phyloP scores from a whole-genome alignment of 2,797 vertebrate genomes.

The Amazona finschi region DNA sequence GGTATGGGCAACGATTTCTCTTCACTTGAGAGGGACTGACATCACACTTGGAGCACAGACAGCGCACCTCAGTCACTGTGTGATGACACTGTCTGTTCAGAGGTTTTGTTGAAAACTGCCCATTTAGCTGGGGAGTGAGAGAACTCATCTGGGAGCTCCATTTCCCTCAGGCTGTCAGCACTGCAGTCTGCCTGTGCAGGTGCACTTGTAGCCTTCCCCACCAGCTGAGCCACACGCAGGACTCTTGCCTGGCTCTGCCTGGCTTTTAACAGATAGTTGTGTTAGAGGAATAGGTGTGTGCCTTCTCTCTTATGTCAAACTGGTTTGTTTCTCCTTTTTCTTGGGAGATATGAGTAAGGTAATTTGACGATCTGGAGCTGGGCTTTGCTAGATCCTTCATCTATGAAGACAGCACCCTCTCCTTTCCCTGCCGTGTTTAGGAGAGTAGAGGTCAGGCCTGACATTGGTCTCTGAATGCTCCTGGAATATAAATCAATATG shows the following conservation, averaged over 20 bases:
- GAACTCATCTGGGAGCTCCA: not conserved
- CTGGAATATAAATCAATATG: slow-evolving; percentile 1
- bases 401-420: not conserved
- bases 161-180: not conserved
- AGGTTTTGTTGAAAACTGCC: not conserved
- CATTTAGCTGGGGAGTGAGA: not conserved
- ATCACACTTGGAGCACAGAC: not conserved
- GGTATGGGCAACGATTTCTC: not conserved
- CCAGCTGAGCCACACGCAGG: accelerated
- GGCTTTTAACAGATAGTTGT: not conserved
- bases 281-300: not conserved
- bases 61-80: accelerated
- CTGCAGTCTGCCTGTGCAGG: not conserved
- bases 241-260: not conserved
- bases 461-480: not conserved
- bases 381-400: not conserved
- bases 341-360: not conserved
- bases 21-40: not conserved
- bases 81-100: not conserved
- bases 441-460: not conserved
- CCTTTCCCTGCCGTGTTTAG: not conserved
- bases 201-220: not conserved
- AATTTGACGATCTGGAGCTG: not conserved
- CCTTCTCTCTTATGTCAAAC: not conserved
- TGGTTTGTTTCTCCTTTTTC: not conserved